These are phyloP conservation scores for Nemotelus pantherinus DNA, from an alignment of 2,888 invertebrate species.

Conservation along the genomic window DNA sequence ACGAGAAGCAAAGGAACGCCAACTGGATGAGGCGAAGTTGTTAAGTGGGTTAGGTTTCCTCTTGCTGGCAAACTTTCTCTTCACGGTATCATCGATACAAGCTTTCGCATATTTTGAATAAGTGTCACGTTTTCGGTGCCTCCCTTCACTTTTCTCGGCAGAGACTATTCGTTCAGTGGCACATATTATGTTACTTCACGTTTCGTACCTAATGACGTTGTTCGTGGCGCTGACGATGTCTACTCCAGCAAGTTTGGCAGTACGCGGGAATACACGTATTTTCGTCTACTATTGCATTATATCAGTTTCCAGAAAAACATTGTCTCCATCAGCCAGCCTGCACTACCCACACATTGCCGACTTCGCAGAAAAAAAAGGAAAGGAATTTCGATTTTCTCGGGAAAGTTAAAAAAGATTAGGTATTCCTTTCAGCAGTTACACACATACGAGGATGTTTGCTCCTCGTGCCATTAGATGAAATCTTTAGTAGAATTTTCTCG, in stretches of 20 bases:
- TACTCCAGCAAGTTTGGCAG: neutral
- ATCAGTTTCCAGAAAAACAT: slow-evolving; percentile 10
- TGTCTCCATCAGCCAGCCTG: neutral
- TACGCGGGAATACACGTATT: slow-evolving; percentile 6
- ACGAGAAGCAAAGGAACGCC: neutral
- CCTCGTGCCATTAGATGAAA: slow-evolving; percentile 3
- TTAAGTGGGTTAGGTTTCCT: slow-evolving; percentile 30
- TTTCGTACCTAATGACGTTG: slow-evolving; percentile 21
- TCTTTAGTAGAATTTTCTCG: neutral
- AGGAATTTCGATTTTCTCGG: slow-evolving; percentile 18
- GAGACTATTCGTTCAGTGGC: neutral
- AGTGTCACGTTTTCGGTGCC: slow-evolving; percentile 41
- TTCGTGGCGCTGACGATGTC: slow-evolving; percentile 18
- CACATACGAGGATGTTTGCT: too few relatives aligned
- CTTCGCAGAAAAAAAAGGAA: neutral
- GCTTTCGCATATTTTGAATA: slow-evolving; percentile 45
- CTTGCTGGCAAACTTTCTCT: slow-evolving; percentile 30
- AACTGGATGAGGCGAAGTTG: neutral
- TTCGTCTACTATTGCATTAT: slow-evolving; percentile 21
- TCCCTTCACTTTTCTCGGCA: neutral
- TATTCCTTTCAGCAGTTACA: slow-evolving; percentile 9
- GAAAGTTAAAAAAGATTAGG: slow-evolving; percentile 34
- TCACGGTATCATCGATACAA: slow-evolving; percentile 39
- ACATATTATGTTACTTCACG: slow-evolving; percentile 37
- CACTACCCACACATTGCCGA: neutral